phyloP scores from a whole-genome alignment of 2,888 invertebrate genomes.

The Phortica magna region DNA sequence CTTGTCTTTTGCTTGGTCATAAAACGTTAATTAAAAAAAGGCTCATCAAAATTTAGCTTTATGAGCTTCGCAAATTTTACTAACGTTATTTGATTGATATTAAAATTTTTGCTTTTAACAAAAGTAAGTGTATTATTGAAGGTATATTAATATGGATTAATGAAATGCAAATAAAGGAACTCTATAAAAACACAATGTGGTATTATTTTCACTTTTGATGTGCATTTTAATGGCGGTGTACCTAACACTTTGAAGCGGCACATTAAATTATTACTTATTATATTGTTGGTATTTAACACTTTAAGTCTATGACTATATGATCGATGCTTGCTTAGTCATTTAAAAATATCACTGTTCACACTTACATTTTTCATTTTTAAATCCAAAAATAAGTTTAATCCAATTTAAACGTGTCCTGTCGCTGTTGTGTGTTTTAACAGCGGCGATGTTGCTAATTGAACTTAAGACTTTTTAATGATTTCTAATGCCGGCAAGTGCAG shows the following conservation, averaged over 20 bases:
- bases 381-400: conserved; percentile 16
- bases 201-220: no score
- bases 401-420: conserved; percentile 42
- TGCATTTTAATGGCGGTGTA: no score
- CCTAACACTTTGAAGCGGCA: no score
- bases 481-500: conserved; percentile 75
- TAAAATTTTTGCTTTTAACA: not conserved
- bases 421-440: conserved; percentile 47
- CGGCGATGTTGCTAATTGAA: conserved; percentile 73
- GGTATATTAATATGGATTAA: no score
- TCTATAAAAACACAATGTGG: no score
- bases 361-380: conserved; percentile 72
- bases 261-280: no score
- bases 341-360: conserved; percentile 37
- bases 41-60: no score
- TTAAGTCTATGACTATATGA: conserved; percentile 11
- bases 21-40: no score
- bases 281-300: not conserved
- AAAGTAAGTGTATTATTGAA: no score
- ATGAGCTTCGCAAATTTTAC: no score
- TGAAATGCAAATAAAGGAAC: not conserved
- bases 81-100: not conserved
- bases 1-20: no score
- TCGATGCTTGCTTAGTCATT: conserved; percentile 34
- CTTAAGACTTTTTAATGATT: conserved; percentile 77